These are phyloP conservation scores for Rhyzopertha dominica DNA, from an alignment of 1,140 invertebrate species.

Conservation along the genomic window DNA sequence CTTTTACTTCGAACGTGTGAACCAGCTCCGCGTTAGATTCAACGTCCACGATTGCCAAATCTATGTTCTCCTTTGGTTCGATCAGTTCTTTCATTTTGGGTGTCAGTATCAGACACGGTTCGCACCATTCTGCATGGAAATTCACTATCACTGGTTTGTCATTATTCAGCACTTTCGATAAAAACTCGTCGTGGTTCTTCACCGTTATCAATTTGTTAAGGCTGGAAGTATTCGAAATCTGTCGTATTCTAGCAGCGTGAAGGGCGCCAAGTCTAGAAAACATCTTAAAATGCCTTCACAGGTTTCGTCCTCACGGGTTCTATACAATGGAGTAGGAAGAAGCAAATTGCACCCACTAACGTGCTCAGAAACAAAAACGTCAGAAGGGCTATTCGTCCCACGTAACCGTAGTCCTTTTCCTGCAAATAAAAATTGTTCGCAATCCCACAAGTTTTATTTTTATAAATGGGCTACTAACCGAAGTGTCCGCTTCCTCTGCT, in stretches of 20 bases:
- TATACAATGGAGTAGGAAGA: slow-evolving; percentile 50
- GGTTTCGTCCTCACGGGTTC: slow-evolving; percentile 45
- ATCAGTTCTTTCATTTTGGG: slow-evolving; percentile 83
- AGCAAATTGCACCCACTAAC: slow-evolving; percentile 47
- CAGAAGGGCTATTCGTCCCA: slow-evolving; percentile 51
- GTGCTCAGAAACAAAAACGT: slow-evolving; percentile 47
- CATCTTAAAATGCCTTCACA: slow-evolving; percentile 28
- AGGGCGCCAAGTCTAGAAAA: slow-evolving; percentile 21
- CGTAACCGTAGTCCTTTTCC: slow-evolving; percentile 54
- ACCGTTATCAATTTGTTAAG: slow-evolving; percentile 51
- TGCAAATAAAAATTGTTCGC: slow-evolving; percentile 43
- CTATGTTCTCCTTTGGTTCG: slow-evolving; percentile 67
- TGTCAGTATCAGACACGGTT: slow-evolving; percentile 91
- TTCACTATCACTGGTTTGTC: slow-evolving; percentile 78
- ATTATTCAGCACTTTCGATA: slow-evolving; percentile 72
- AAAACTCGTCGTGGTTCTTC: slow-evolving; percentile 54
- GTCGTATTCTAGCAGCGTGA: slow-evolving; percentile 24
- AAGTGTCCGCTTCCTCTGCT: slow-evolving; percentile 39
- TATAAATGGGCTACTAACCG: slow-evolving; percentile 22
- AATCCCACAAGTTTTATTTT: slow-evolving; percentile 7
- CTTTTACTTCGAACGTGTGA: slow-evolving; percentile 78
- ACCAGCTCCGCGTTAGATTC: slow-evolving; percentile 82
- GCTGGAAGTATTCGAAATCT: slow-evolving; percentile 25
- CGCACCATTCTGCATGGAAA: slow-evolving; percentile 90
- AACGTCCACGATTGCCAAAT: slow-evolving; percentile 89